A percentile compares a stretch with the other conserved stretches of the same genome.
These are phyloP conservation scores for Plumapathes pennacea DNA, from an alignment of 92 coral and sea anemone genomes.

Conservation along the genomic window DNA sequence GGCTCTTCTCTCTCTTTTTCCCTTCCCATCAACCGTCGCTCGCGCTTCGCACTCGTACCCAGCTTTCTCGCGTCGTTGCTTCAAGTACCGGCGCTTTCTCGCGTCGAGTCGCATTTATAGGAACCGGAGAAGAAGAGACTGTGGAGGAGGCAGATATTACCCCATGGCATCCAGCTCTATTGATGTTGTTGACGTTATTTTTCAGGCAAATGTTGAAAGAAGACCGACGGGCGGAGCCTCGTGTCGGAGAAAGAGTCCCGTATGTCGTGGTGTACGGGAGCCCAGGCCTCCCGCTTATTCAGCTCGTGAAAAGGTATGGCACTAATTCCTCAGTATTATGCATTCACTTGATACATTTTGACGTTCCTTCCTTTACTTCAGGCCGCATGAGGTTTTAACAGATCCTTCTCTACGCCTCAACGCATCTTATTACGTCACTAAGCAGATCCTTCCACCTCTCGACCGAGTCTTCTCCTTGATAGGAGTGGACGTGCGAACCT, in stretches of 20 bases:
- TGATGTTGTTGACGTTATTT: not conserved
- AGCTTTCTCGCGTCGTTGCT: no score
- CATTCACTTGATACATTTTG: not conserved
- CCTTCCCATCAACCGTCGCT: no score
- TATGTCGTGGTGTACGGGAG: slow-evolving; percentile 93
- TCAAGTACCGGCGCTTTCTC: no score
- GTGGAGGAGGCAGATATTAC: no score
- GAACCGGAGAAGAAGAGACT: no score
- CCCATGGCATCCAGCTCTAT: no score
- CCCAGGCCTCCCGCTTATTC: slow-evolving; percentile 92
- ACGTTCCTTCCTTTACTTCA: slow-evolving; percentile 7
- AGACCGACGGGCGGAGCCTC: slow-evolving; percentile 96
- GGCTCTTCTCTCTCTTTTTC: no score
- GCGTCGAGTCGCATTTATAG: no score
- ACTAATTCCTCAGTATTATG: not conserved
- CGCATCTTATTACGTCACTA: slow-evolving; percentile 89
- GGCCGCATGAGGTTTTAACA: slow-evolving; percentile 88
- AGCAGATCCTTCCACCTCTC: slow-evolving; percentile 90
- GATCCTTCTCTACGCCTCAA: slow-evolving; percentile 84
- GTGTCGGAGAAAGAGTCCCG: slow-evolving; percentile 97
- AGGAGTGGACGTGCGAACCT: slow-evolving; percentile 79
- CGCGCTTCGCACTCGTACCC: no score
- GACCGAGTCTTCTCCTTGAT: slow-evolving; percentile 82
- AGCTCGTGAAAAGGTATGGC: slow-evolving; percentile 64
- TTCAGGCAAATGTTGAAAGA: slow-evolving; percentile 79